These are phyloP conservation scores for Vimba vimba DNA, from an alignment of 2,113 vertebrate genomes.

Conservation along the genomic window DNA sequence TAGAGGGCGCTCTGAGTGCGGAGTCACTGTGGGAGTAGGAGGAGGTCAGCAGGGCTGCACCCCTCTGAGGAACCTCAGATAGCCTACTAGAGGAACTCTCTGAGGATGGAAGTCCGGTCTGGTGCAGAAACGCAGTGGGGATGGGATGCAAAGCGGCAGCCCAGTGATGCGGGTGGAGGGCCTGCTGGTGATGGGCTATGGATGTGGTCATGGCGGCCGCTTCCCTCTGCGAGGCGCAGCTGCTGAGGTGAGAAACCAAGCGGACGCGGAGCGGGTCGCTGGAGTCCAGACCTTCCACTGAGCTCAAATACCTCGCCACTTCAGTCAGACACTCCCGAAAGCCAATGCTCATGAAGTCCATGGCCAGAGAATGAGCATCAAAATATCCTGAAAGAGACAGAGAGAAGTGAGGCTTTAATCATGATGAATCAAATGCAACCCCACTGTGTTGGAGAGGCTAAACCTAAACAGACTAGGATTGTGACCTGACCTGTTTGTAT, in stretches of 20 bases:
- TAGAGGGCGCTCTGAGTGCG: constrained; percentile 77
- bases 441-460: constrained; percentile 28
- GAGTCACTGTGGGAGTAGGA: constrained; percentile 82
- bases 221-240: constrained; percentile 89
- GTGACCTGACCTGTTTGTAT: constrained; percentile 71
- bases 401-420: background rate
- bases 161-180: constrained; percentile 86
- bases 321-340: constrained; percentile 92
- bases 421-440: constrained; percentile 12
- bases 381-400: constrained; percentile 79
- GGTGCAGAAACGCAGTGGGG: constrained; percentile 79
- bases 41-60: constrained; percentile 79
- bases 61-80: constrained; percentile 73
- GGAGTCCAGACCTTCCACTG: constrained; percentile 88
- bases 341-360: constrained; percentile 98
- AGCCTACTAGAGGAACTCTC: constrained; percentile 75
- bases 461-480: constrained; percentile 43
- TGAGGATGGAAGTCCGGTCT: constrained; percentile 75
- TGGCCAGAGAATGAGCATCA: constrained; percentile 87
- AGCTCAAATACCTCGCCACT: constrained; percentile 88
- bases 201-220: constrained; percentile 83
- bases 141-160: constrained; percentile 79
- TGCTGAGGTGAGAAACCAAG: constrained; percentile 92
- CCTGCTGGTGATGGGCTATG: constrained; percentile 76
- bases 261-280: constrained; percentile 82